Evolutionary conservation across 2,888 invertebrate genomes (phyloP).

Genomic region (Tetranychus truncatus): DNA sequence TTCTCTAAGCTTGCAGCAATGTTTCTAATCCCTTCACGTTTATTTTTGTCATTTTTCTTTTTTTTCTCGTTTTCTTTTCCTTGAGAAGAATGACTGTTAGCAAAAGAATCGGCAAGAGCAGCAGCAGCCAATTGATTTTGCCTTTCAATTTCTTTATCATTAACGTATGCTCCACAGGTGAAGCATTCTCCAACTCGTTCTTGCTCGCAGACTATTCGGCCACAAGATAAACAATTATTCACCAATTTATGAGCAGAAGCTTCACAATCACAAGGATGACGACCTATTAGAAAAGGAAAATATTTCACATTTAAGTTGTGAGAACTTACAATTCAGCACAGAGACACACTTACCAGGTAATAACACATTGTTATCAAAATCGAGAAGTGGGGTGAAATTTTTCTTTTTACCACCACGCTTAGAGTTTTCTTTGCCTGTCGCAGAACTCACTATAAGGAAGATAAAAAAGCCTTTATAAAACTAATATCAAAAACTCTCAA

Average conservation of each 20-base stretch:
- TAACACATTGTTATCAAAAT: background rate
- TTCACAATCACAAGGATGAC: conserved; percentile 76
- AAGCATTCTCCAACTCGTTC: conserved; percentile 94
- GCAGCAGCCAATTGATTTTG: background rate
- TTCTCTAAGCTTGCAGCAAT: conserved; percentile 40
- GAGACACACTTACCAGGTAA: background rate
- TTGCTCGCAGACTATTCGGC: conserved; percentile 79
- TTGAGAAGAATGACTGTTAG: background rate
- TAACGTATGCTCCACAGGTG: conserved; percentile 66
- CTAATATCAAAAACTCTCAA: too few species aligned
- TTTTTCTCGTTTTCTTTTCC: background rate
- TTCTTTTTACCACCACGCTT: background rate
- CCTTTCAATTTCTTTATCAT: background rate
- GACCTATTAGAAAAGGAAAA: conserved; percentile 39
- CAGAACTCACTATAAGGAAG: background rate
- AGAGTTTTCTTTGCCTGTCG: background rate
- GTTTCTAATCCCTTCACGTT: conserved; percentile 15
- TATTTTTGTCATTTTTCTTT: background rate
- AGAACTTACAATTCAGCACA: background rate
- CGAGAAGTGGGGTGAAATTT: background rate
- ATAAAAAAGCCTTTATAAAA: background rate
- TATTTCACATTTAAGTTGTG: background rate
- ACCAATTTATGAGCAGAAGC: conserved; percentile 71
- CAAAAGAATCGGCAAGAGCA: background rate
- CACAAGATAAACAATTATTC: conserved; percentile 82